Evolutionary conservation across 2,888 invertebrate species (phyloP), one percentile per base, ranked within the genome.

Genomic region (Hypolimnas misippus): DNA sequence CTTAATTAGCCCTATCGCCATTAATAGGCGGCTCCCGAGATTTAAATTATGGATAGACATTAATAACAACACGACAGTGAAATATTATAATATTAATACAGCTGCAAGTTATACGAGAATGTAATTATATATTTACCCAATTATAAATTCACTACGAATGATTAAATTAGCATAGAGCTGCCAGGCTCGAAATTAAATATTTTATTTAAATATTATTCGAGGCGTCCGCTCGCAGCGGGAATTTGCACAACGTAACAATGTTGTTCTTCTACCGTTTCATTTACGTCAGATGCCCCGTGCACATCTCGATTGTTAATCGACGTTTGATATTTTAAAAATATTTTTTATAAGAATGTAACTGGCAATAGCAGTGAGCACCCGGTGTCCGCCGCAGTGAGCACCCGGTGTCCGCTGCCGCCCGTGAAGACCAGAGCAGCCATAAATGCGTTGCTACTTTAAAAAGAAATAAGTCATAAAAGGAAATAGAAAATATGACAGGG

Each of bases 121-220:
- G 31, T 31, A 51, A 44, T 62, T 62, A 52, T 42, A 51, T 46
- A 58, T 66, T 55, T 58, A 21, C 51, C 44, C 56, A 50, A 63
- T 66, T 50, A 46, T 55, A 40, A 53, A 58, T 33, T 49, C 50
- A 40, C 38, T 17, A n/a, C 42, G 57, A 55, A 31, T 54, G 60
- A 60, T 57, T 60, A 54, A 63, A 60, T 60, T 60, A 53, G 19
- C 63, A 66, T 63, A 57, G 59, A 62, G 35, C 49, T 33, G 44
- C 40, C n/a, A 25, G 25, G 29, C 56, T 44, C 44, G 16, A 62
- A 62, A 57, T 62, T 62, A 57, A 62, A 57, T 62, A 62, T 56
- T 56, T 31, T 42, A 62, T 62, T 62, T 51, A 56, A 56, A 56
- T 62, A 51, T 16, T 33, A 38, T 61, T 42, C 51, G 51, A 29